Evolutionary conservation across 2,113 vertebrate genomes (phyloP).

Genomic region (Pimephales promelas): DNA sequence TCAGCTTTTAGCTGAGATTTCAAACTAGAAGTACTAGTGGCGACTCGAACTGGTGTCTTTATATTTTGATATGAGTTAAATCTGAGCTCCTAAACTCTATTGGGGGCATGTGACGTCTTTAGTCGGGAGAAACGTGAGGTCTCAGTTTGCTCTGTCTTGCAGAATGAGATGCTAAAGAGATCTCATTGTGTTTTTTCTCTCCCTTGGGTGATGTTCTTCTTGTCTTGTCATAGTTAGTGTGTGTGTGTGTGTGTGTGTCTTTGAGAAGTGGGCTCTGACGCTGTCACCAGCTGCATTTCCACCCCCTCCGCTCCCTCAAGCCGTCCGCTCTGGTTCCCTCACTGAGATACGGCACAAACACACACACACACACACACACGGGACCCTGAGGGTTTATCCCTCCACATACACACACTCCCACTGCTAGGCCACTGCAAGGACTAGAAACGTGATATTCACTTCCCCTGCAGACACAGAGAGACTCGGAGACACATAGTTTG

Average conservation of each 20-base stretch:
- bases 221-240: not conserved
- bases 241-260: not conserved
- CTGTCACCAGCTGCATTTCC: constrained; percentile 27
- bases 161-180: not conserved
- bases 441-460: constrained; percentile 42
- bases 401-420: constrained; percentile 21
- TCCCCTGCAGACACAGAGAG: constrained; percentile 43
- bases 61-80: not conserved
- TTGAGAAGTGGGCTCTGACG: constrained; percentile 13
- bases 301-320: constrained; percentile 34
- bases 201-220: not conserved
- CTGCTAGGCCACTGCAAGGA: constrained; percentile 38
- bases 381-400: constrained; percentile 32
- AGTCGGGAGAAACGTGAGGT: not conserved
- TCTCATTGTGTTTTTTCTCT: not conserved
- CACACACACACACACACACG: constrained; percentile 36
- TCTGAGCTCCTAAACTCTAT: not conserved
- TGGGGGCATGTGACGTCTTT: no score
- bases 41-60: no score
- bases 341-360: constrained; percentile 44
- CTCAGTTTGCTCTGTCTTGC: not conserved
- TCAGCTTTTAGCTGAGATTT: no score
- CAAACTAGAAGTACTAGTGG: no score
- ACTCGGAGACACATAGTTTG: not conserved
- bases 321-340: constrained; percentile 34